These are phyloP conservation scores for Lathamus discolor DNA, from an alignment of 2,113 vertebrate species.

Conservation along the genomic window DNA sequence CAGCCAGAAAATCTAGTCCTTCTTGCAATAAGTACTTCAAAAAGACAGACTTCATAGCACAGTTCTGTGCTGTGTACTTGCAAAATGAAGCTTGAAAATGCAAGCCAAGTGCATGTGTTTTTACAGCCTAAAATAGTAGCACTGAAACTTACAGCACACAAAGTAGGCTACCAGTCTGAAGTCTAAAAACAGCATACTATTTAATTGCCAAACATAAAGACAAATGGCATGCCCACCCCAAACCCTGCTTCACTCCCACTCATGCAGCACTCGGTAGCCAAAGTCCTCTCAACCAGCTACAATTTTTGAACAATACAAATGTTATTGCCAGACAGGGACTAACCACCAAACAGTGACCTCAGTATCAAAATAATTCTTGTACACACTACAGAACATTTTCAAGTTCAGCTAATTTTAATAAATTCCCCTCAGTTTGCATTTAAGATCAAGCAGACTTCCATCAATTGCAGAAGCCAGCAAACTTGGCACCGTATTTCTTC, in stretches of 20 bases:
- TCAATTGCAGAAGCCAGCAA: not conserved
- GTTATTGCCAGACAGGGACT: not conserved
- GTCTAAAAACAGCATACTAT: not conserved
- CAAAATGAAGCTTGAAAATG: slow-evolving; percentile 1
- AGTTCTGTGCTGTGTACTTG: not conserved
- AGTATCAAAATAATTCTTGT: not conserved
- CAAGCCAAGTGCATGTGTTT: not conserved
- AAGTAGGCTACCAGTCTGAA: not conserved
- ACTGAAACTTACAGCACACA: not conserved
- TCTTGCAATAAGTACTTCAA: not conserved
- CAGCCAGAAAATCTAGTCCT: slow-evolving; percentile 19
- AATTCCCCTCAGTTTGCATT: not conserved
- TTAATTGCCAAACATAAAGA: not conserved
- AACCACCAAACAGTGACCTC: not conserved
- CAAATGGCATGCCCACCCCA: not conserved
- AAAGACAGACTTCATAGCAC: not conserved
- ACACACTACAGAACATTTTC: not conserved
- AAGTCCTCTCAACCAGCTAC: not conserved
- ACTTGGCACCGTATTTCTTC: not conserved
- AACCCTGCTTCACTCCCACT: not conserved
- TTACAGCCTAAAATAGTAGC: not conserved
- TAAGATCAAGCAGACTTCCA: not conserved
- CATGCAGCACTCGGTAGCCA: not conserved
- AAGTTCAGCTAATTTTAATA: not conserved
- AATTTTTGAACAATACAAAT: not conserved